These are phyloP conservation scores for Cydia splendana DNA, from an alignment of 1,140 invertebrate species.

Conservation along the genomic window DNA sequence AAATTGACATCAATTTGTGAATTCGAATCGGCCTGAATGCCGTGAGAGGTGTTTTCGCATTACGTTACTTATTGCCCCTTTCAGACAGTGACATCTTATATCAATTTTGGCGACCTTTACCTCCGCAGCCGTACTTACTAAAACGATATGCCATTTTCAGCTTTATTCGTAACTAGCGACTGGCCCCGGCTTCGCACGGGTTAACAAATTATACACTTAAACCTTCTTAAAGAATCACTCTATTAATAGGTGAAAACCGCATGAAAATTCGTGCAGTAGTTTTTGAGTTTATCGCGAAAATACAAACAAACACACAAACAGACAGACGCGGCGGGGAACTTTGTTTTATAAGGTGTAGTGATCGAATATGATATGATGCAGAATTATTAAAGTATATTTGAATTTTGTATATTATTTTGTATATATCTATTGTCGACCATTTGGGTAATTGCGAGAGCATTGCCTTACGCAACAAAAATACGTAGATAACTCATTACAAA, in stretches of 20 bases:
- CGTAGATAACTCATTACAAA: constrained; percentile 25
- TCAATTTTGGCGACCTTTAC: background rate
- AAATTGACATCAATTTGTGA: background rate
- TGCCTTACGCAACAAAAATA: constrained; percentile 6
- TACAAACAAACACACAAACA: too few relatives aligned
- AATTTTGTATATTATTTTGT: background rate
- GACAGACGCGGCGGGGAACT: too few relatives aligned
- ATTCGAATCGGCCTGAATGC: background rate
- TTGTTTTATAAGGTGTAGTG: too few relatives aligned
- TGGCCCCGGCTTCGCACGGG: too few relatives aligned
- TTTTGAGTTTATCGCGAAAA: too few relatives aligned
- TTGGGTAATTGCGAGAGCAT: background rate
- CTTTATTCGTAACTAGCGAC: too few relatives aligned
- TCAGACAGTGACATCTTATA: background rate
- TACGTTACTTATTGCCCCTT: too few relatives aligned
- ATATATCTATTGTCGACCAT: background rate
- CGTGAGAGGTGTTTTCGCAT: background rate
- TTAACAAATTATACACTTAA: too few relatives aligned
- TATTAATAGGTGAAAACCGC: too few relatives aligned
- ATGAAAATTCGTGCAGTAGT: too few relatives aligned
- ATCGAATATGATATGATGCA: too few relatives aligned
- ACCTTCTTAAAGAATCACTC: too few relatives aligned
- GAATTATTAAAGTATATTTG: background rate
- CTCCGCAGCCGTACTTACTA: constrained; percentile 27
- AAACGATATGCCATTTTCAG: background rate